A percentile compares a stretch with the other conserved stretches of the same genome.
These are phyloP conservation scores for Dreissena rostriformis DNA, from an alignment of 1,140 invertebrate species.

Conservation along the genomic window DNA sequence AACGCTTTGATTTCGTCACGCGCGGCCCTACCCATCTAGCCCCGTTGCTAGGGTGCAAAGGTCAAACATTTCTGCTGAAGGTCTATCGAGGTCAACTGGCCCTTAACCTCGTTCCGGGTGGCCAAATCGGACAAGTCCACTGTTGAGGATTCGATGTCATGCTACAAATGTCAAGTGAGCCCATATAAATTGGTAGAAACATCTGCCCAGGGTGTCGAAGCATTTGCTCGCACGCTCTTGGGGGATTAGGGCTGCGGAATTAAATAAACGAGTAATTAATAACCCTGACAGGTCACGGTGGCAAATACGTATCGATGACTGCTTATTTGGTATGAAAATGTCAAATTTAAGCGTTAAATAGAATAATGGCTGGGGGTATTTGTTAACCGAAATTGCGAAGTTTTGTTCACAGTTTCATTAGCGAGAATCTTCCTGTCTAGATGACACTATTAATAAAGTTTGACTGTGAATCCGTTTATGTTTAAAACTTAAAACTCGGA, in stretches of 20 bases:
- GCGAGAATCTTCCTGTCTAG: too few relatives aligned
- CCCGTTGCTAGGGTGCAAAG: conserved; percentile 48
- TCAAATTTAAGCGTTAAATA: not conserved
- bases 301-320: not conserved
- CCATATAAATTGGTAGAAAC: conserved; percentile 30
- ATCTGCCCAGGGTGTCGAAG: conserved; percentile 34
- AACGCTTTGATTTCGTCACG: too few relatives aligned
- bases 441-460: too few relatives aligned
- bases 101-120: conserved; percentile 49
- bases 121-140: conserved; percentile 14
- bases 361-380: too few relatives aligned
- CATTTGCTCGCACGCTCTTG: conserved; percentile 24
- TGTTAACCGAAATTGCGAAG: too few relatives aligned
- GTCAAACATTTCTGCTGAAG: conserved; percentile 20
- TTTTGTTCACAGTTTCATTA: too few relatives aligned
- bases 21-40: conserved; percentile 13
- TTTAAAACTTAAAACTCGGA: too few relatives aligned
- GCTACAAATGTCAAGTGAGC: conserved; percentile 42
- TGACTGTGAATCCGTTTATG: too few relatives aligned
- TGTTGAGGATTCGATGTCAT: not conserved
- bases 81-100: conserved; percentile 15
- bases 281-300: conserved; percentile 15
- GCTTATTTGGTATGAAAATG: not conserved
- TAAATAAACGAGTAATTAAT: conserved; percentile 37
- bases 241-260: conserved; percentile 21